Conservation (phyloP, 2,797 vertebrate species). For the Iguana delicatissima region DNA sequence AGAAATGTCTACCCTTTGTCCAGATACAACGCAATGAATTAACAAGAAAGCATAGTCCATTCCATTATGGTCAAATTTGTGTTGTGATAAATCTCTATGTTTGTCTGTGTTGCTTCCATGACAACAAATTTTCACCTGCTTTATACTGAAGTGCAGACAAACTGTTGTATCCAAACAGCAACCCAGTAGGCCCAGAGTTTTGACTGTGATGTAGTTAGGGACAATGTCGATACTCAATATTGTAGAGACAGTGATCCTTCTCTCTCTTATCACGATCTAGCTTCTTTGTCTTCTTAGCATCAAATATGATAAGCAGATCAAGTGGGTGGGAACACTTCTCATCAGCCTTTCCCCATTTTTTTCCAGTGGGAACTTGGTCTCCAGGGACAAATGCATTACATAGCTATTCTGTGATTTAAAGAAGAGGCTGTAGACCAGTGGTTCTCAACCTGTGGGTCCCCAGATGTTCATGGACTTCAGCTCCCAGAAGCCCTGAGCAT, state of each 20-base stretch:
- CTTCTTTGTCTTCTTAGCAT: not conserved
- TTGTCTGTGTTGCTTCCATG: not conserved
- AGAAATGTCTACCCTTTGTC: not conserved
- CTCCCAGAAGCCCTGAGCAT: too few species aligned
- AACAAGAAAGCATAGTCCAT: not conserved
- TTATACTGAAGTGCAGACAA: too few species aligned
- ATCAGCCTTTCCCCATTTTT: not conserved
- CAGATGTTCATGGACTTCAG: too few species aligned
- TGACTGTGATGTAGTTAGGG: not conserved
- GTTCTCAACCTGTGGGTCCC: too few species aligned
- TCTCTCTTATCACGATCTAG: not conserved
- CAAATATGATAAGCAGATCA: not conserved
- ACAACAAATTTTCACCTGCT: not conserved
- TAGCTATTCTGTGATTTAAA: not conserved
- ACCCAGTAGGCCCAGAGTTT: not conserved
- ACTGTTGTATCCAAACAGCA: not conserved
- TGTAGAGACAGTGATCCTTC: not conserved
- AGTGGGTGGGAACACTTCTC: not conserved
- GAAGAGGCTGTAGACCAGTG: not conserved
- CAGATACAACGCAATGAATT: not conserved
- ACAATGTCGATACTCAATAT: too few species aligned
- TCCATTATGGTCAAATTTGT: not conserved
- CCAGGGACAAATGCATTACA: not conserved
- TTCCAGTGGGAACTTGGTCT: not conserved
- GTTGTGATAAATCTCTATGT: not conserved